Evolutionary conservation across 1,140 invertebrate genomes (phyloP).

Genomic region (Drosophila kurseongensis): DNA sequence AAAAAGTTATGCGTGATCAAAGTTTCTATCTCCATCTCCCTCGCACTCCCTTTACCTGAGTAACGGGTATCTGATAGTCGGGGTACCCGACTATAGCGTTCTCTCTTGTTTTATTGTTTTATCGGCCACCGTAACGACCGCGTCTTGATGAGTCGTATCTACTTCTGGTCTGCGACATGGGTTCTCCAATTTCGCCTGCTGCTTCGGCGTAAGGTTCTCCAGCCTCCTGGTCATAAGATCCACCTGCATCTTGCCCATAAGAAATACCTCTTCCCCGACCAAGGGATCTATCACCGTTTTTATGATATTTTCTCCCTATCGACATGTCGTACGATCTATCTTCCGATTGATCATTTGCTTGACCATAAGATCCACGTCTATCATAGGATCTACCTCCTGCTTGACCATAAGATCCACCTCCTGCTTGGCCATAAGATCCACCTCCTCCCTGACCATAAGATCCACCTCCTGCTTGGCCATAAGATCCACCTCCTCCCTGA

Average conservation of each 20-base stretch:
- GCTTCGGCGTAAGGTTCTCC: neutral
- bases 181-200: slow-evolving; percentile 32
- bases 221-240: neutral
- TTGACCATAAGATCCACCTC: neutral
- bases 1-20: no score
- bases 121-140: slow-evolving; percentile 40
- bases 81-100: no score
- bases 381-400: neutral
- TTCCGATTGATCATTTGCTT: neutral
- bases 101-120: neutral
- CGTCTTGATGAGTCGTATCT: slow-evolving; percentile 27
- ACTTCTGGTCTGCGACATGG: slow-evolving; percentile 52
- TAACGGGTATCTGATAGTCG: no score
- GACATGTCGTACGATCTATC: neutral
- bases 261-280: neutral
- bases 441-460: neutral
- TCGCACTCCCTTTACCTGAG: no score
- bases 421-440: neutral
- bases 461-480: neutral
- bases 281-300: no score
- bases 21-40: no score
- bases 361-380: neutral
- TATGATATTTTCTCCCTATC: neutral
- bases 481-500: neutral
- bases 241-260: neutral